Conservation (phyloP, 2,888 invertebrate species). For the Lithodes maja region DNA sequence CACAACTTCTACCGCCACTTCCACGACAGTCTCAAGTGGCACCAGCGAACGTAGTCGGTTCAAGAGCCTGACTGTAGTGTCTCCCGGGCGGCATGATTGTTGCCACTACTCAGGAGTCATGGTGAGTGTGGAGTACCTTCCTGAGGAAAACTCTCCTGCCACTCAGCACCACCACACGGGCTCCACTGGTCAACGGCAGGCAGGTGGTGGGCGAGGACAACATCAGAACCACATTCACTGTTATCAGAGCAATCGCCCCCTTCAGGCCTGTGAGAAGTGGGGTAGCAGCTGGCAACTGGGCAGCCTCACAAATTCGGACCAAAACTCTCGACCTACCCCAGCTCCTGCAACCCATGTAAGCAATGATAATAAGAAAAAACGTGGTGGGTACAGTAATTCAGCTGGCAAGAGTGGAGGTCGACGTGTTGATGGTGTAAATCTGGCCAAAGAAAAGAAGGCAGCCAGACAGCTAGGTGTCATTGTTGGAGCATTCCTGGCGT, state of each 20-base stretch:
- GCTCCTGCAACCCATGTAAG: conserved; percentile 4
- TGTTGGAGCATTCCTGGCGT: conserved; percentile 79
- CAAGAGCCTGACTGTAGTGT: conserved; percentile 45
- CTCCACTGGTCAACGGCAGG: conserved; percentile 2
- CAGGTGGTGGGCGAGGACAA: conserved; percentile 12
- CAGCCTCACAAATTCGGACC: neutral
- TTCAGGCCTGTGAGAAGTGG: conserved; percentile 50
- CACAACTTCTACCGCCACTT: conserved; percentile 11
- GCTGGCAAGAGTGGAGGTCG: conserved; percentile 16
- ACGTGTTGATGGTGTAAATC: conserved; percentile 53
- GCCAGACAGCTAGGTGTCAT: conserved; percentile 79
- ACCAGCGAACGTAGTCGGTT: conserved; percentile 29
- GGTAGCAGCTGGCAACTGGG: conserved; percentile 52
- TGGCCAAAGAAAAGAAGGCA: conserved; percentile 75
- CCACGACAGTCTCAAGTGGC: conserved; percentile 18
- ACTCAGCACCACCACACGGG: conserved; percentile 13
- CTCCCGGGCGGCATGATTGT: conserved; percentile 52
- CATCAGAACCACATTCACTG: conserved; percentile 64
- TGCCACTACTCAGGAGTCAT: conserved; percentile 71
- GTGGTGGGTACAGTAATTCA: conserved; percentile 2
- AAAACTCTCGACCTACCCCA: conserved; percentile 1
- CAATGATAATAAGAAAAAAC: conserved; percentile 57
- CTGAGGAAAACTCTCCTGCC: conserved; percentile 45
- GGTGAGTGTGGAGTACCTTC: conserved; percentile 72
- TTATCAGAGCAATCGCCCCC: conserved; percentile 49